Evolutionary conservation across 2,888 invertebrate species (phyloP), one percentile per base, ranked within the genome.

Genomic region (Drosophila stalkeri): DNA sequence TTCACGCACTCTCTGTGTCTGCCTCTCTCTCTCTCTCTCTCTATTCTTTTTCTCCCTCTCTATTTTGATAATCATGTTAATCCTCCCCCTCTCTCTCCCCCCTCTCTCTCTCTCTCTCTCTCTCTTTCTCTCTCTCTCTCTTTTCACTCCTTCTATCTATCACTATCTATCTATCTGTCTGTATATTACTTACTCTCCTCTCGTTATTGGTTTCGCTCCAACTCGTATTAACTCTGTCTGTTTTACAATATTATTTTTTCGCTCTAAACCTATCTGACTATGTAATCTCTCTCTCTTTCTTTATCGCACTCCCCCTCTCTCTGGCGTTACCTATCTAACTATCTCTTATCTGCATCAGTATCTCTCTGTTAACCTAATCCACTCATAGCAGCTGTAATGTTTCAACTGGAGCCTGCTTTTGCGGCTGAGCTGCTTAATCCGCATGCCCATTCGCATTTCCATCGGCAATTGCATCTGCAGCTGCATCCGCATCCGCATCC

Each of bases 341-440:
- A 2, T 31, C 8, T n/a, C 1, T 47, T 47, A 8, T 41, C 43
- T 12, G n/a, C 3, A 18, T 18, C 23, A 20, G 7, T 27, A 9
- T 49, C n/a, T 35, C 6, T 14, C 39, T 44, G 27, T 46, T 16
- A 20, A 35, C 9, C 46, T 35, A 20, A 33, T 62, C 18, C 52
- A 60, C 35, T 64, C 39, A 64, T 43, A 39, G 54, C 56, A 52
- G 57, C 61, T 75, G 64, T 51, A 20, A 18, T 76, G 75, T 37
- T 57, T 49, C 75, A 73, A 60, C 74, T 61, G 56, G 51, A 63
- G 39, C 59, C 49, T 54, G 81, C 60, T 64, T 63, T 70, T 80
- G 65, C 49, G 64, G 77, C 55, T 80, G 63, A 66, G 70, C 77
- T 63, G 56, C 64, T 70, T 76, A 80, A 77, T 77, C 72, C 81